These are phyloP conservation scores for Aethina tumida DNA, from an alignment of 1,140 invertebrate genomes.

Conservation along the genomic window DNA sequence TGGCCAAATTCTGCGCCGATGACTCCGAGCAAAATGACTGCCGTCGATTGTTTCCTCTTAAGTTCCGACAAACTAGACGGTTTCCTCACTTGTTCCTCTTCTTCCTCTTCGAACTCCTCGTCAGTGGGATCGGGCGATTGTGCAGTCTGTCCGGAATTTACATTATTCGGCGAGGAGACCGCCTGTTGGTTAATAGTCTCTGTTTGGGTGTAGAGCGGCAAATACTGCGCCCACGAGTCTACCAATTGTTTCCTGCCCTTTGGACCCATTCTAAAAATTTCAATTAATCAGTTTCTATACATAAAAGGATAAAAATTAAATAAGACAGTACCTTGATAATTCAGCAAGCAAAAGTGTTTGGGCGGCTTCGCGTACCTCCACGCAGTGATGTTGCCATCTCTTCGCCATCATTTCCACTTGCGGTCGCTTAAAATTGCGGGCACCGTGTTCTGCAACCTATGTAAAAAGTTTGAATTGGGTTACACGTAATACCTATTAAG, in stretches of 20 bases:
- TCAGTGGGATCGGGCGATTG: slow-evolving; percentile 40
- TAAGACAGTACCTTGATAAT: slow-evolving; percentile 52
- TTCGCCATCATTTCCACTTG: slow-evolving; percentile 95
- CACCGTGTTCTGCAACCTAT: slow-evolving; percentile 43
- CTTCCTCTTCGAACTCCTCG: slow-evolving; percentile 80
- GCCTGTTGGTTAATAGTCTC: slow-evolving; percentile 52
- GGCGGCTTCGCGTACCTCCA: slow-evolving; percentile 93
- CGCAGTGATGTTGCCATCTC: slow-evolving; percentile 96
- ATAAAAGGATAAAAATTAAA: slow-evolving; percentile 2
- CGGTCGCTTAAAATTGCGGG: slow-evolving; percentile 78
- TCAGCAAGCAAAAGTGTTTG: slow-evolving; percentile 93
- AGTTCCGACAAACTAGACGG: slow-evolving; percentile 78
- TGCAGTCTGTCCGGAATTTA: slow-evolving; percentile 29
- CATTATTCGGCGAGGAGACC: slow-evolving; percentile 28
- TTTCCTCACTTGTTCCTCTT: slow-evolving; percentile 65
- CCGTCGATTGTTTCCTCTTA: slow-evolving; percentile 91
- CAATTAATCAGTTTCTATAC: neutral
- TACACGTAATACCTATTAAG: too few species aligned
- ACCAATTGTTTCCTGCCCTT: slow-evolving; percentile 88
- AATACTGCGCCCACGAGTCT: slow-evolving; percentile 89
- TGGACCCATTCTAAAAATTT: slow-evolving; percentile 58
- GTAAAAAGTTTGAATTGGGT: slow-evolving; percentile 2
- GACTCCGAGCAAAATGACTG: slow-evolving; percentile 91
- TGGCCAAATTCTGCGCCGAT: slow-evolving; percentile 98
- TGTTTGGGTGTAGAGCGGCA: slow-evolving; percentile 77